Percentiles rank a stretch among this genome's conserved stretches.
These are phyloP conservation scores for Cryptophagus acutangulus DNA, from an alignment of 2,888 invertebrate genomes.

Conservation along the genomic window DNA sequence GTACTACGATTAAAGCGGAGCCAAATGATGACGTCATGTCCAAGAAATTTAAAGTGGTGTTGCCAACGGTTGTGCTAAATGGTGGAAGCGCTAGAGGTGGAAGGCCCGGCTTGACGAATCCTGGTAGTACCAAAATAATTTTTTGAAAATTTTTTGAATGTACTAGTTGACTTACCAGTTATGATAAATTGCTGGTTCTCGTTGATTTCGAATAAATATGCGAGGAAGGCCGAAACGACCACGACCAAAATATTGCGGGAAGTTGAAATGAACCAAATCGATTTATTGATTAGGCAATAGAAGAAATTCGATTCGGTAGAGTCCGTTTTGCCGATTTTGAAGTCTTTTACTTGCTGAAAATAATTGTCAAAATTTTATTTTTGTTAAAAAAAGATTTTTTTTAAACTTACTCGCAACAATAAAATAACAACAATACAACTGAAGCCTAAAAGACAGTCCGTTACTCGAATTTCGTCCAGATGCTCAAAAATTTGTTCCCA, in stretches of 20 bases:
- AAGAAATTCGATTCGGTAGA: constrained; percentile 45
- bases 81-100: constrained; percentile 62
- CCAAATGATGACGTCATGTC: constrained; percentile 59
- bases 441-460: constrained; percentile 67
- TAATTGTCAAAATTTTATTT: constrained; percentile 5
- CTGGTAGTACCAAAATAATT: too few species aligned
- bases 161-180: too few species aligned
- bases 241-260: constrained; percentile 74
- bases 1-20: constrained; percentile 62
- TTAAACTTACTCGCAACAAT: constrained; percentile 56
- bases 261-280: constrained; percentile 68
- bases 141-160: background rate
- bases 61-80: constrained; percentile 58
- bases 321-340: constrained; percentile 49
- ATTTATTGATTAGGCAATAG: constrained; percentile 52
- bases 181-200: constrained; percentile 58
- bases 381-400: constrained; percentile 4
- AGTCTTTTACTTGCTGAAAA: constrained; percentile 68
- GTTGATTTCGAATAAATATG: constrained; percentile 60
- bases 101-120: constrained; percentile 66
- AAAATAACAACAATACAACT: constrained; percentile 65
- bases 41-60: constrained; percentile 52
- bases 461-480: constrained; percentile 63
- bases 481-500: constrained; percentile 68
- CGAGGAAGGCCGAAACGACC: constrained; percentile 61